phyloP scores from a whole-genome alignment of 2,797 vertebrate genomes.

The Takifugu rubripes region DNA sequence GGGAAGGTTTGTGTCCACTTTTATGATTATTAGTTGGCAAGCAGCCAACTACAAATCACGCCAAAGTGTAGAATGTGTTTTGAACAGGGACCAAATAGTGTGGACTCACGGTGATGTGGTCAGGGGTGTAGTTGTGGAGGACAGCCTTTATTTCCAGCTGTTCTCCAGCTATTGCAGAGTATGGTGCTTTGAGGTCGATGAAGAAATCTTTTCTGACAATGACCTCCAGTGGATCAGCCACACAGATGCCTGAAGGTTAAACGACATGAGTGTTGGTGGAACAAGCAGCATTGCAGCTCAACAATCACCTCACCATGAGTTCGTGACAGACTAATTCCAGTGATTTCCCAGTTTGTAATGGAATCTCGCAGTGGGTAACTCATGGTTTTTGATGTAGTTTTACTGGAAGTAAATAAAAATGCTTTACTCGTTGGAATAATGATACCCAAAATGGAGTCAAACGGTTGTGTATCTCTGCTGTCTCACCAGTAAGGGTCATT shows the following conservation, averaged over 20 bases:
- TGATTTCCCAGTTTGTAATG: conserved; percentile 89
- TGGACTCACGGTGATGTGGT: conserved; percentile 48
- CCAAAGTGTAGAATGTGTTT: neutral
- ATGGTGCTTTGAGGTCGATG: conserved; percentile 83
- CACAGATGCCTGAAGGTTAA: neutral
- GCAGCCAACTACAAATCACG: neutral
- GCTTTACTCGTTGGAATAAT: neutral
- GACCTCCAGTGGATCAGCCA: conserved; percentile 79
- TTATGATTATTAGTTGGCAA: neutral
- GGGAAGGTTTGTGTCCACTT: too few species aligned
- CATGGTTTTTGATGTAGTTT: conserved; percentile 14
- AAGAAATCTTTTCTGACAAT: conserved; percentile 82
- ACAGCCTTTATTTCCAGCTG: conserved; percentile 87
- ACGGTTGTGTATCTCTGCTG: neutral
- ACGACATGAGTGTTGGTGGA: neutral
- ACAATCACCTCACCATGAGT: conserved; percentile 41
- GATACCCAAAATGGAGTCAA: neutral
- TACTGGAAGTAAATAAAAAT: conserved; percentile 16
- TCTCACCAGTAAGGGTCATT: conserved; percentile 63
- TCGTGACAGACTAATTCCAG: conserved; percentile 80
- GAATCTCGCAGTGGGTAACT: conserved; percentile 76
- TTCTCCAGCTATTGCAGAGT: conserved; percentile 84
- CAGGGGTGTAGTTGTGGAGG: conserved; percentile 77
- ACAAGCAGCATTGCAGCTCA: neutral
- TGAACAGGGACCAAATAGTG: neutral